Evolutionary conservation across 2,113 vertebrate genomes (phyloP).

Genomic region (Boulengeromyrus knoepffleri): DNA sequence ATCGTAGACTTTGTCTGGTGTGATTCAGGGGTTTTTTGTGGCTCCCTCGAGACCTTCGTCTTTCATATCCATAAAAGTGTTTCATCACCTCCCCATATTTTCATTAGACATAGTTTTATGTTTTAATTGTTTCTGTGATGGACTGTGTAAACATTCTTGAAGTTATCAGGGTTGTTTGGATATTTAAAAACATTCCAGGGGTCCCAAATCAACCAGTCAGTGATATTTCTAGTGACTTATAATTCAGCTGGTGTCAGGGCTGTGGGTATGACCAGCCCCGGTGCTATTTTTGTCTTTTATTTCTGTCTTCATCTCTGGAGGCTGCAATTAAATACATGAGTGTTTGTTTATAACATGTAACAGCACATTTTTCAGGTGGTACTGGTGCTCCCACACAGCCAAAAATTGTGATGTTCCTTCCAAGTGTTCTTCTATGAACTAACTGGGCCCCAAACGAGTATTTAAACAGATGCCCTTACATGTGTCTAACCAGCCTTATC

Average conservation of each 20-base stretch:
- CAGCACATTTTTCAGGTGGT: background rate
- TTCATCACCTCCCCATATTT: constrained; percentile 5
- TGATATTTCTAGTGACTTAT: background rate
- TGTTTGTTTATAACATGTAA: background rate
- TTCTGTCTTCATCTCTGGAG: background rate
- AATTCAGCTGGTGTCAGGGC: background rate
- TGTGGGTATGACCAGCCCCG: background rate
- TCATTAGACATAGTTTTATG: background rate
- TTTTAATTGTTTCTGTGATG: background rate
- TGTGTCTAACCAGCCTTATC: background rate
- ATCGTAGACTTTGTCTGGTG: background rate
- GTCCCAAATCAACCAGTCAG: background rate
- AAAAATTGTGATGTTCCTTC: background rate
- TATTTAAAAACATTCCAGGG: background rate
- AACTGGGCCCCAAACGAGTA: background rate
- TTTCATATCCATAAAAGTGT: constrained; percentile 25
- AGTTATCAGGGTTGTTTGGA: background rate
- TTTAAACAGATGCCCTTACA: background rate
- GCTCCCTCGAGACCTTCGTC: constrained; percentile 18
- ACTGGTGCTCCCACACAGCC: background rate
- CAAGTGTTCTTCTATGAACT: background rate
- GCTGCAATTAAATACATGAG: background rate
- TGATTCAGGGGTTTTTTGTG: background rate
- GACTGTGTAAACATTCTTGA: background rate
- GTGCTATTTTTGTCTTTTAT: background rate